Base-by-base conservation (phyloP, 1,140 invertebrate genomes). In the Rhopalosiphum padi region DNA sequence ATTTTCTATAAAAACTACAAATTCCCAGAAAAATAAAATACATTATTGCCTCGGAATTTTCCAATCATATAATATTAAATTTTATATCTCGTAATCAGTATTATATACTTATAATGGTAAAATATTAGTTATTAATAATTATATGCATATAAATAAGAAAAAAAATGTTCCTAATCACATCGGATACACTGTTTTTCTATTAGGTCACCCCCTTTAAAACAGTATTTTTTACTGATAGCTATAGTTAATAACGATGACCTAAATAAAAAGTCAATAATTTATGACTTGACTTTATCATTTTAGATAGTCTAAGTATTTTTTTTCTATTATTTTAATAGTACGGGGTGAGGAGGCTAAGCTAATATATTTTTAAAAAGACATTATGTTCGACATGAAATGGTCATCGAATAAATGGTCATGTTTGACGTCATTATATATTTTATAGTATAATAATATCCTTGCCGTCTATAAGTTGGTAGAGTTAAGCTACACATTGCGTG, bases 391-490 rank as follows among this genome's bases (percentile, higher is more conserved):
- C 86, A 35, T 35, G 46, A 88, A 48, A 21, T 51, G n/a, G 86
- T 51, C 25, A 1, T 87, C 86, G n/a, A 88, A 51, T 51, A 88
- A 88, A 88, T 51, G n/a, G 86, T 88, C 23, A n/a, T 51, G n/a
- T 88, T 88, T 88, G 46, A 87, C 30, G 46, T 88, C 86, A 88
- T 87, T 87, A 87, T 82, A 21, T 83, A 9, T 83, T 37, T 77
- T 18, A 30, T 35, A 77, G 35, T 23, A 37, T 83, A 35, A 37
- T 37, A 22, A 41, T 88, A n/a, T 35, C 46, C 18, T 88, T 88
- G 30, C 60, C 60, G 30, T 51, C n/a, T 8, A 43, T 88, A 51
- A 51, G 46, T 51, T 51, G 35, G 83, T 88, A 46, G n/a, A 30
- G 43, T 43, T 86, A 41, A 43, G 30, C 86, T 88, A 35, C 46